Base-by-base conservation (phyloP, 2,113 vertebrate genomes). In the Pelecanoides urinatrix region DNA sequence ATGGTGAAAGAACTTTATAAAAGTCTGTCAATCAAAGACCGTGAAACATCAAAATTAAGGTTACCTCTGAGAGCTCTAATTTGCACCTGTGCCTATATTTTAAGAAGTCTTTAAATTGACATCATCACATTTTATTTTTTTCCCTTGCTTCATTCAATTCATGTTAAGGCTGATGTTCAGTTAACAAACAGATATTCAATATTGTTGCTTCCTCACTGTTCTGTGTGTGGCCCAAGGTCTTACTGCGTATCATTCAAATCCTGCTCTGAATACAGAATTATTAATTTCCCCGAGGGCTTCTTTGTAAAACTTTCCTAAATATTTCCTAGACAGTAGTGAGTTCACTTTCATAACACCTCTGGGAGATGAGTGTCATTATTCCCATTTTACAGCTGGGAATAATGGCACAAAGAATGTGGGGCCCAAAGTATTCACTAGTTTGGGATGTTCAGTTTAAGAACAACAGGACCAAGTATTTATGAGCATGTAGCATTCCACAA, bases 391-490 rank as follows among this genome's bases (percentile, higher is more conserved):
- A 84, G 47, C 16, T 76, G 74, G 88, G 72, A 95, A 80, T 92
- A 90, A 83, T 7, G 34, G 16, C 56, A 67, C 59, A 77, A 86
- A 93, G 71, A 79, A 53, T 80, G 62, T 36, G 34, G 13, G 15
- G 21, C 55, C 27, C 90, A 47, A 90, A 96, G 63, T 82, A 74
- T 92, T 90, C 71, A 73, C 42, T 21, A 42, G 50, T 92, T 88
- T 88, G 55, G 16, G 71, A 83, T 84, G 72, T 77, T 96, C 53
- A 2, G 63, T 86, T 94, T 73, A 93, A 96, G 93, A 95, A 90
- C 87, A 96, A 92, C 79, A 44, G 84, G 78, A 86, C 67, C 55
- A 90, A 91, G 85, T 94, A 94, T 96, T 90, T 96, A 94, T 92
- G 67, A 90, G 88, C 82, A 77, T 47, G 88, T 86, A 83, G 47